These are phyloP conservation scores for Hydra vulgaris DNA, from an alignment of 30 jellyfish, hydroid and myxozoan species.

Conservation along the genomic window DNA sequence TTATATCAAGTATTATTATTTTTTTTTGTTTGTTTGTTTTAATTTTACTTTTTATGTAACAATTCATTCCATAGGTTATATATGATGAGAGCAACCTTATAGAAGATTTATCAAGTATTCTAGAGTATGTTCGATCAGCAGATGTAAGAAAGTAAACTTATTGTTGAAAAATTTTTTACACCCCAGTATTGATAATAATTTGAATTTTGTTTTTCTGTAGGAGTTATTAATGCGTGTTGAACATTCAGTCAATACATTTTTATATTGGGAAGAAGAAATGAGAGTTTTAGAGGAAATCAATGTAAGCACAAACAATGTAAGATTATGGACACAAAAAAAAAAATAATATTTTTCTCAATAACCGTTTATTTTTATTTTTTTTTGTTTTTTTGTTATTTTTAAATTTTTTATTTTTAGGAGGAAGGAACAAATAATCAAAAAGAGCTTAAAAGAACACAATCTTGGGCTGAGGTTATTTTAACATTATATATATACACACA, in stretches of 20 bases:
- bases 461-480: conserved; percentile 85
- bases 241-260: conserved; percentile 41
- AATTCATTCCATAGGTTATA: conserved; percentile 34
- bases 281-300: conserved; percentile 52
- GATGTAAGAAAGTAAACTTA: conserved; percentile 32
- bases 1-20: too few relatives aligned
- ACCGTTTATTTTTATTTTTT: background rate
- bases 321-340: background rate
- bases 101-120: conserved; percentile 63
- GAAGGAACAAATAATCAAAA: conserved; percentile 27
- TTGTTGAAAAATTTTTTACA: background rate
- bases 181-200: background rate
- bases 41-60: background rate
- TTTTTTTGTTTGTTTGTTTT: background rate
- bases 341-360: background rate
- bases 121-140: conserved; percentile 46
- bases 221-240: conserved; percentile 56
- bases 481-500: background rate
- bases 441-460: conserved; percentile 42
- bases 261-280: conserved; percentile 88
- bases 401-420: conserved; percentile 9
- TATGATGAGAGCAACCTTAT: conserved; percentile 54
- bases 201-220: conserved; percentile 20
- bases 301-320: conserved; percentile 19
- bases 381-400: background rate